Conservation (phyloP, 2,113 vertebrate genomes). For the Pelecanoides urinatrix region DNA sequence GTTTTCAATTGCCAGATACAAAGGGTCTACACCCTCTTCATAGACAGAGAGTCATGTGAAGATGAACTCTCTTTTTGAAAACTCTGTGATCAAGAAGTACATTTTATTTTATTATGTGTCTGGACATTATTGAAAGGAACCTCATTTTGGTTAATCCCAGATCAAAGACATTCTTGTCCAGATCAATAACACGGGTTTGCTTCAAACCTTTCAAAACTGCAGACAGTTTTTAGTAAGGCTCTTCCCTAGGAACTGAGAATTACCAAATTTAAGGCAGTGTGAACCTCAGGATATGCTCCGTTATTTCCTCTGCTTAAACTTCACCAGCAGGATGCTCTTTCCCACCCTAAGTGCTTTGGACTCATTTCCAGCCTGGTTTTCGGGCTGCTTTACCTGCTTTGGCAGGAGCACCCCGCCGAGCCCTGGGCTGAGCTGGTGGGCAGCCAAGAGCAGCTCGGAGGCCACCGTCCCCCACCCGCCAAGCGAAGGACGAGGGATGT, state of each 20-base stretch:
- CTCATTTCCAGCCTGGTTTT: neutral
- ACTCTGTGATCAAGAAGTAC: neutral
- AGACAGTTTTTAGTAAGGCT: neutral
- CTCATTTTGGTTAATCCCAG: neutral
- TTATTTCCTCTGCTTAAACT: neutral
- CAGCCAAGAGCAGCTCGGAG: neutral
- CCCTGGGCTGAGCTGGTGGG: neutral
- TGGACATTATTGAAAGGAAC: neutral
- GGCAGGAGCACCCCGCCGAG: neutral
- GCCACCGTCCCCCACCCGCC: rapidly evolving
- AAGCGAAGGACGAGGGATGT: rapidly evolving
- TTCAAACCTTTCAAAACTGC: neutral
- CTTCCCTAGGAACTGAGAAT: neutral
- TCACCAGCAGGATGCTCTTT: neutral
- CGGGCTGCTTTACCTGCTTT: neutral
- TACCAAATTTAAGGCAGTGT: neutral
- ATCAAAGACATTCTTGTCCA: neutral
- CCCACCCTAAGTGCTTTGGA: neutral
- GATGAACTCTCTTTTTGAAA: neutral
- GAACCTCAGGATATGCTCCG: neutral
- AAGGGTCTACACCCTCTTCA: neutral
- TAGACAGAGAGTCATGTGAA: rapidly evolving
- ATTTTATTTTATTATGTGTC: neutral
- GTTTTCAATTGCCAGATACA: neutral
- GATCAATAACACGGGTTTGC: neutral